Percentiles rank a stretch among this genome's conserved stretches.
These are phyloP conservation scores for Epizoanthus ramosus DNA, from an alignment of 92 coral and sea anemone genomes.

Conservation along the genomic window DNA sequence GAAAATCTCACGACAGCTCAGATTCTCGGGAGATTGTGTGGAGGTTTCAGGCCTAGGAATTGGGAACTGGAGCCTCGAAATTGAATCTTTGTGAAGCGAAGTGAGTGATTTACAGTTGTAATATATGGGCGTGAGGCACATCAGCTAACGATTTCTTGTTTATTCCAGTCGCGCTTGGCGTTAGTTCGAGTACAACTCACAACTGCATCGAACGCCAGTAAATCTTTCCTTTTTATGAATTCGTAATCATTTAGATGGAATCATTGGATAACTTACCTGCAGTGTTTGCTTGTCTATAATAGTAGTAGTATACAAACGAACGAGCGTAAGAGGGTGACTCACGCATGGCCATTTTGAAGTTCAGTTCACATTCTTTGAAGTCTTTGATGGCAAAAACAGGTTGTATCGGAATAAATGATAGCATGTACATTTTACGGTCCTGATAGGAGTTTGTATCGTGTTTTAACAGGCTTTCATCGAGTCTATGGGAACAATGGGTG, in stretches of 20 bases:
- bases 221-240: not conserved
- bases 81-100: not conserved
- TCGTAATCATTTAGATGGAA: not conserved
- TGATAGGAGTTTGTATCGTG: not conserved
- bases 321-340: constrained; percentile 1
- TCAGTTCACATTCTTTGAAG: constrained; percentile 2
- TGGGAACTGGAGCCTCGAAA: constrained; percentile 8
- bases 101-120: not conserved
- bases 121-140: constrained; percentile 34
- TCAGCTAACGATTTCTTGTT: constrained; percentile 1
- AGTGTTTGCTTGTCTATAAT: not conserved
- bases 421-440: not conserved
- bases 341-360: constrained; percentile 22
- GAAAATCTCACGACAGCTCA: not conserved
- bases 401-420: not conserved
- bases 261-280: not conserved
- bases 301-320: not conserved
- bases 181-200: not conserved
- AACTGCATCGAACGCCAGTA: not conserved
- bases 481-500: constrained; percentile 97
- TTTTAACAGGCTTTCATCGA: constrained; percentile 78
- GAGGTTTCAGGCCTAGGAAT: not conserved
- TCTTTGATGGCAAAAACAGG: not conserved
- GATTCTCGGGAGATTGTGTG: not conserved
- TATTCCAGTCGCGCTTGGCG: constrained; percentile 1